These are phyloP conservation scores for Oryzias curvinotus DNA, from an alignment of 2,113 vertebrate species.

Conservation along the genomic window DNA sequence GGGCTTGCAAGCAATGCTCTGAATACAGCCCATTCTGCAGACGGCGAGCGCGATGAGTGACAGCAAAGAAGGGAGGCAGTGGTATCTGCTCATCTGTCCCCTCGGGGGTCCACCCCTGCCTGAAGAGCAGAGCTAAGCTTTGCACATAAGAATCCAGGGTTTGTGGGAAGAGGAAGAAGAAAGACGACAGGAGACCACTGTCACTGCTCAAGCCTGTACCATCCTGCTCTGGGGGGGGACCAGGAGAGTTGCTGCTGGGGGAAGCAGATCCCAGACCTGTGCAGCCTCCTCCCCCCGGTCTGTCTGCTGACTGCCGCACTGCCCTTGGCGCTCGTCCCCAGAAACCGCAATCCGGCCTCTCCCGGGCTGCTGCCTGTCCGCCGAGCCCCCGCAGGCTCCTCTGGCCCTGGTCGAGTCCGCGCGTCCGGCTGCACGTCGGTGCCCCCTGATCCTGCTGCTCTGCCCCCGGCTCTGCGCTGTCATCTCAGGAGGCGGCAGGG, in stretches of 20 bases:
- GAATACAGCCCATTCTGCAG: constrained; percentile 91
- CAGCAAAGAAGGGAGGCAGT: constrained; percentile 70
- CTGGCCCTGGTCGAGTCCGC: constrained; percentile 60
- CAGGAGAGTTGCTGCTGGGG: constrained; percentile 48
- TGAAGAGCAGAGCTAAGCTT: constrained; percentile 56
- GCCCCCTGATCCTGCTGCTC: constrained; percentile 75
- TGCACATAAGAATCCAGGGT: constrained; percentile 40
- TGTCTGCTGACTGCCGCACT: constrained; percentile 77
- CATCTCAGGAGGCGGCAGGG: constrained; percentile 79
- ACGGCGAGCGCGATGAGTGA: constrained; percentile 68
- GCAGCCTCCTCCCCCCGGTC: constrained; percentile 73
- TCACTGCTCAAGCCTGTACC: constrained; percentile 50
- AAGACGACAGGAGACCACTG: constrained; percentile 25
- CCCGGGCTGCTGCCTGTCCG: constrained; percentile 60
- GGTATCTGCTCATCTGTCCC: constrained; percentile 75
- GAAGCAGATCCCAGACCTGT: constrained; percentile 68
- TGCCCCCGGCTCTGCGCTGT: constrained; percentile 70
- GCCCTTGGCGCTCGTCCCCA: constrained; percentile 80
- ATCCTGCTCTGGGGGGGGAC: constrained; percentile 36
- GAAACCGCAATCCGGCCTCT: constrained; percentile 74
- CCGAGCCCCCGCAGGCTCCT: constrained; percentile 50
- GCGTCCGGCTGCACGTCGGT: constrained; percentile 74
- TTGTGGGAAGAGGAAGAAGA: constrained; percentile 22
- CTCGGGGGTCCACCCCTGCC: constrained; percentile 63
- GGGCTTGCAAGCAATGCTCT: constrained; percentile 96